Evolutionary conservation across 1,140 invertebrate species (phyloP), one percentile per base, ranked within the genome.

Genomic region (Zaprionus davidi): DNA sequence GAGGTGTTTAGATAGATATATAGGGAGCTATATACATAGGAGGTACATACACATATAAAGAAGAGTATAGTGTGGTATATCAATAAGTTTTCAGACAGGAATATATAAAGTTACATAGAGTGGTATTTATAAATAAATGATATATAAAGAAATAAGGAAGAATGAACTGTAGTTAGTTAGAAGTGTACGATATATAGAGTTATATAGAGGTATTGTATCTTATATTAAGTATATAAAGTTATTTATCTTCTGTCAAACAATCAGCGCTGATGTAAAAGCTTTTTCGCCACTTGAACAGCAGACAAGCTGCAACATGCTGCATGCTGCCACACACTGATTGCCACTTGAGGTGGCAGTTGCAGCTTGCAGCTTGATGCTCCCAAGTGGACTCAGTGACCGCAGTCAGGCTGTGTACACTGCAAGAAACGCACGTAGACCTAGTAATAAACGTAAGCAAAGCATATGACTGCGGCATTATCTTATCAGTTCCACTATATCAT

Each of bases 271-370:
- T 68, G 36, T 24, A 17, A 71, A 68, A 59, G 58, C 69, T n/a
- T 46, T 73, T 83, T 2, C 5, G 41, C 15, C 51, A 74, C 65
- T 74, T 68, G 71, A 69, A 15, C 28, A 28, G 7, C 41, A 7
- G 31, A 34, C 31, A 34, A 34, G 31, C 3, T 46, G 41, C 7
- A 44, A 28, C 24, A 12, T 26, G 22, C 36, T 26, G 15, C n/a
- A 55, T 41, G 28, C 63, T 59, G 55, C 56, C 41, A 20, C 58
- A 20, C 51, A 53, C 65, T 46, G 71, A 57, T 70, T 70, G 66
- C 71, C 74, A 72, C 66, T 76, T 66, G 74, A 71, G 36, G 9
- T 15, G 36, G 17, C 62, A 66, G 53, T 31, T 66, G 60, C 53
- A 55, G 38, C 15, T 41, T 66, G 60, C 53, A 55, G 38, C 15